A percentile compares a stretch with the other conserved stretches of the same genome.
Conservation (phyloP, 2,797 vertebrate genomes). For the Podargus strigoides region DNA sequence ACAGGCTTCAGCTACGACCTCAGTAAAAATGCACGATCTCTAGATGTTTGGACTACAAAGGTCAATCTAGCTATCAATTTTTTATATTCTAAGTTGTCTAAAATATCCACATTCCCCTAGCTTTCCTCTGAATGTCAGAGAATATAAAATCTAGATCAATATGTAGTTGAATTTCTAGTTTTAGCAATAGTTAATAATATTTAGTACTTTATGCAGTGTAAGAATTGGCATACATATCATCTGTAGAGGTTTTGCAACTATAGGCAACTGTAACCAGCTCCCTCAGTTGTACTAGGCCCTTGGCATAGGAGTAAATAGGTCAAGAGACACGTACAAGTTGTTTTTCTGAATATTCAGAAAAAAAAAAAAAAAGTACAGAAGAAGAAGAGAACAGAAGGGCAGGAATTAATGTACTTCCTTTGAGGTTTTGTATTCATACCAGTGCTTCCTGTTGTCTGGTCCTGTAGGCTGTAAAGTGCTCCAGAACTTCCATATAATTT, state of each 20-base stretch:
- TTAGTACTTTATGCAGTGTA: background rate
- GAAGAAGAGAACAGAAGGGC: background rate
- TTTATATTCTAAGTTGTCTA: background rate
- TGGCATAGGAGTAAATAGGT: background rate
- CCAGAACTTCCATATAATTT: slow-evolving; percentile 84
- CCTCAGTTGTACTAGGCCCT: background rate
- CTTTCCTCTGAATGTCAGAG: background rate
- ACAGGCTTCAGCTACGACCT: background rate
- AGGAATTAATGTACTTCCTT: background rate
- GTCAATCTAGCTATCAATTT: background rate
- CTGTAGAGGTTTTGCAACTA: background rate
- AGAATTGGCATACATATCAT: background rate
- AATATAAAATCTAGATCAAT: background rate
- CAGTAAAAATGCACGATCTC: background rate
- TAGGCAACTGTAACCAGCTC: background rate
- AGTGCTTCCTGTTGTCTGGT: slow-evolving; percentile 77
- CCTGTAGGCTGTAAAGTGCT: slow-evolving; percentile 87
- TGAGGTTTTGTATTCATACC: slow-evolving; percentile 68
- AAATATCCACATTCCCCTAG: background rate
- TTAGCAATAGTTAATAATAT: background rate
- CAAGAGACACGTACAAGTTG: background rate
- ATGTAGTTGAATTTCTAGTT: background rate
- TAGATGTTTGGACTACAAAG: background rate
- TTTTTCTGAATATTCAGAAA: background rate
- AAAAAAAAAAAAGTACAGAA: too few species aligned